Evolutionary conservation across 2,113 vertebrate genomes (phyloP).

Genomic region (Salminus brasiliensis): DNA sequence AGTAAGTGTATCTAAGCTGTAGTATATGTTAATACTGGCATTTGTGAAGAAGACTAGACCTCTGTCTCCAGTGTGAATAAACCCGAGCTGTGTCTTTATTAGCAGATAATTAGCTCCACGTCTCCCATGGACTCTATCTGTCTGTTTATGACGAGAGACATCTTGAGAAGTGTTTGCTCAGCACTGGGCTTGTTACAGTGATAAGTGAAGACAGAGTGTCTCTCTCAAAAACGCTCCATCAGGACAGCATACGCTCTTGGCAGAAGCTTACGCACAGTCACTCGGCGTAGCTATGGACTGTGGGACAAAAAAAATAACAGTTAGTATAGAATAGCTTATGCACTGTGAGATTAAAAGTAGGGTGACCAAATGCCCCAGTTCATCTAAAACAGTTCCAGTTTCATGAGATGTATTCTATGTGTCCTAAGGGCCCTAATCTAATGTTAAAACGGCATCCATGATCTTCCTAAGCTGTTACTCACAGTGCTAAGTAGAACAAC

Average conservation of each 20-base stretch:
- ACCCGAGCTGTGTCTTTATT: conserved; percentile 59
- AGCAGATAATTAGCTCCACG: conserved; percentile 64
- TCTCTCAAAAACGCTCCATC: conserved; percentile 57
- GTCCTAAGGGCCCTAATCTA: no score
- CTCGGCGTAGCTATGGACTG: conserved; percentile 18
- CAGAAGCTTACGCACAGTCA: conserved; percentile 21
- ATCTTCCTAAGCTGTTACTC: no score
- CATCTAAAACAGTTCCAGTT: no score
- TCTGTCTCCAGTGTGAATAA: conserved; percentile 34
- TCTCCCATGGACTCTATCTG: conserved; percentile 51
- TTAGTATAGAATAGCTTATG: neutral
- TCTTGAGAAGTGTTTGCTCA: conserved; percentile 65
- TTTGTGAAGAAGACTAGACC: neutral
- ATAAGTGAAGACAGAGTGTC: conserved; percentile 66
- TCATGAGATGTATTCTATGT: no score
- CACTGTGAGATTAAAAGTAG: neutral
- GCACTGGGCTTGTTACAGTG: conserved; percentile 62
- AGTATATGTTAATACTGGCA: neutral
- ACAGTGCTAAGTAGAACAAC: no score
- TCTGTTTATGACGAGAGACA: conserved; percentile 52
- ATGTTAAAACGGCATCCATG: no score
- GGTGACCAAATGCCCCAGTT: no score
- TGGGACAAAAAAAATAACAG: neutral
- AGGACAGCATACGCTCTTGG: conserved; percentile 62
- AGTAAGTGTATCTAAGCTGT: neutral